Conservation (phyloP, 2,113 vertebrate species). For the Apeltes quadracus region DNA sequence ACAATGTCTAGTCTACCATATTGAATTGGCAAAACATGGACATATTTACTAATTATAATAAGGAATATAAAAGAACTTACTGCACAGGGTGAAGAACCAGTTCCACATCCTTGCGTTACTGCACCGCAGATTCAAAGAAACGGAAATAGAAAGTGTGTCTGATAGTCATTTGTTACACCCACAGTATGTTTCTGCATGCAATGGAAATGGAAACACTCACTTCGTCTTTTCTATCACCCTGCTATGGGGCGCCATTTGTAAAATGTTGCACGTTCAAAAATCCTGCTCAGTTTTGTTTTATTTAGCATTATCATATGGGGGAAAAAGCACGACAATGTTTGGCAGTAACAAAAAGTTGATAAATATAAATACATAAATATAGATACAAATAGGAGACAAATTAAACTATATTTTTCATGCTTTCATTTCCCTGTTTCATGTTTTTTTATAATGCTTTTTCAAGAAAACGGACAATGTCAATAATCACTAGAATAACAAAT, state of each 20-base stretch:
- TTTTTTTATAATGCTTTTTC: too few species aligned
- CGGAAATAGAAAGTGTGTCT: background rate
- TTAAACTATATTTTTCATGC: too few species aligned
- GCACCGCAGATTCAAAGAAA: conserved; percentile 1
- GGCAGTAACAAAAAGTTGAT: too few species aligned
- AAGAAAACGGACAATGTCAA: background rate
- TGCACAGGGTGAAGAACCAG: conserved; percentile 20
- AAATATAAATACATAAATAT: too few species aligned
- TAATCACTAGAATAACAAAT: background rate
- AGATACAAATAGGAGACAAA: too few species aligned
- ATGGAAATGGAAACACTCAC: background rate
- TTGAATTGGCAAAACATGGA: background rate
- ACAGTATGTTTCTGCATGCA: fast-evolving
- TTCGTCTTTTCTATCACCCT: conserved; percentile 10
- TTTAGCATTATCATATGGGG: too few species aligned
- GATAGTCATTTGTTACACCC: background rate
- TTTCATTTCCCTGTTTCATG: too few species aligned
- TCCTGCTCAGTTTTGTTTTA: too few species aligned
- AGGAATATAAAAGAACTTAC: conserved; percentile 34
- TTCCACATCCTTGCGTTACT: conserved; percentile 17
- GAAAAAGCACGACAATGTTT: too few species aligned
- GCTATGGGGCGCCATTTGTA: too few species aligned
- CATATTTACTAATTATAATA: background rate
- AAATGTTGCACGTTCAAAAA: too few species aligned
- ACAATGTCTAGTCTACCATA: too few species aligned